Conservation (phyloP, 1,140 invertebrate species). For the Heliconius nattereri region DNA sequence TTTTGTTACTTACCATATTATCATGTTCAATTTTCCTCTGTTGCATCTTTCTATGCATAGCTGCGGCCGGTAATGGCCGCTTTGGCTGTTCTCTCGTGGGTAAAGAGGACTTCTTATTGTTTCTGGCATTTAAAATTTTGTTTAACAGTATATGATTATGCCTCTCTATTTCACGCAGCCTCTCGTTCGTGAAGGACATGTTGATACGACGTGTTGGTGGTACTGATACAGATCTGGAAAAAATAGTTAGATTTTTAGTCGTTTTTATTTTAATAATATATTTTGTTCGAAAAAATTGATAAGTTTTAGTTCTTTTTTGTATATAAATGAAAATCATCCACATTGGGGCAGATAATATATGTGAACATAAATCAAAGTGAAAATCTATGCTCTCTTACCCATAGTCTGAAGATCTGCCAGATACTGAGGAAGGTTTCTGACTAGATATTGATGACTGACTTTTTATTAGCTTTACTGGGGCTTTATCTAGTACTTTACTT, state of each 20-base stretch:
- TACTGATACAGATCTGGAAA: slow-evolving; percentile 62
- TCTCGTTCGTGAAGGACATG: slow-evolving; percentile 79
- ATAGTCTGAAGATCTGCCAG: slow-evolving; percentile 61
- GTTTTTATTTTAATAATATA: no score
- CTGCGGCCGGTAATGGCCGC: slow-evolving; percentile 58
- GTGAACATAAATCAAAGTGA: no score
- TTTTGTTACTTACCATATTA: slow-evolving; percentile 61
- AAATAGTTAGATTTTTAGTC: background rate
- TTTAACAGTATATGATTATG: slow-evolving; percentile 77
- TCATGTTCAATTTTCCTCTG: slow-evolving; percentile 75
- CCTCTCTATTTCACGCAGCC: slow-evolving; percentile 74
- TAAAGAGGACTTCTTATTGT: slow-evolving; percentile 59
- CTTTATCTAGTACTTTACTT: slow-evolving; percentile 44
- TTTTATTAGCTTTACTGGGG: slow-evolving; percentile 59
- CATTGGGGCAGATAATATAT: no score
- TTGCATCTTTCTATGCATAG: slow-evolving; percentile 62
- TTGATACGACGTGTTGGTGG: slow-evolving; percentile 64
- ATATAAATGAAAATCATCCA: no score
- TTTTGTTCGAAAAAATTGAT: no score
- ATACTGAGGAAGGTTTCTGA: slow-evolving; percentile 56
- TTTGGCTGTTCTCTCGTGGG: slow-evolving; percentile 45
- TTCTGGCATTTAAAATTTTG: slow-evolving; percentile 72
- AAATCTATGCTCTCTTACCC: slow-evolving; percentile 50
- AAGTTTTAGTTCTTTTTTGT: background rate
- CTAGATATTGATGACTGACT: slow-evolving; percentile 63